These are phyloP conservation scores for Globicephala melas DNA, from an alignment of 2,113 vertebrate species.

Conservation along the genomic window DNA sequence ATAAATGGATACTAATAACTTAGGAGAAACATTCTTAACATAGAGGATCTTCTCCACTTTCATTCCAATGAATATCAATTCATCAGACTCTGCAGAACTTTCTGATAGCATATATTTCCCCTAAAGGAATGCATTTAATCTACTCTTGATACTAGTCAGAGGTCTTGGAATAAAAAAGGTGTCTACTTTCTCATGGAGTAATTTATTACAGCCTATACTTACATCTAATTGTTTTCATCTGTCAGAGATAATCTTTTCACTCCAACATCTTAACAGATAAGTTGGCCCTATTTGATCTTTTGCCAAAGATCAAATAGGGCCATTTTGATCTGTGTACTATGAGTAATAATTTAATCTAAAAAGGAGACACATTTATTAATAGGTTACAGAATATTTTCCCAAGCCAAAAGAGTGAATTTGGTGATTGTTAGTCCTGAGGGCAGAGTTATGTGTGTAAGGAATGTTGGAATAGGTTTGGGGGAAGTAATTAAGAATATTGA, in stretches of 20 bases:
- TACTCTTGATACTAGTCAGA: not conserved
- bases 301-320: not conserved
- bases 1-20: not conserved
- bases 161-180: not conserved
- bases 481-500: too few species aligned
- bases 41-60: rapidly evolving
- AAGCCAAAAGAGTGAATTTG: not conserved
- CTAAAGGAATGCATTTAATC: not conserved
- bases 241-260: not conserved
- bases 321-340: not conserved
- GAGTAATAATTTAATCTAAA: slow-evolving; percentile 23
- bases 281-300: too few species aligned
- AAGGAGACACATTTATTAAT: not conserved
- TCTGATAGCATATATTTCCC: not conserved
- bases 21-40: not conserved
- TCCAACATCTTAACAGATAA: not conserved
- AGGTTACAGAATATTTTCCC: not conserved
- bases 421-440: not conserved
- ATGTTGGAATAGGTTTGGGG: rapidly evolving
- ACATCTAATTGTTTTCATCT: not conserved
- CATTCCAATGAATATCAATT: not conserved
- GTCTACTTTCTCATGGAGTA: not conserved
- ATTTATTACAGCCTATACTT: not conserved
- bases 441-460: not conserved
- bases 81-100: not conserved